Evolutionary conservation across 2,888 invertebrate species (phyloP).

Genomic region (Diarsia dahlii): DNA sequence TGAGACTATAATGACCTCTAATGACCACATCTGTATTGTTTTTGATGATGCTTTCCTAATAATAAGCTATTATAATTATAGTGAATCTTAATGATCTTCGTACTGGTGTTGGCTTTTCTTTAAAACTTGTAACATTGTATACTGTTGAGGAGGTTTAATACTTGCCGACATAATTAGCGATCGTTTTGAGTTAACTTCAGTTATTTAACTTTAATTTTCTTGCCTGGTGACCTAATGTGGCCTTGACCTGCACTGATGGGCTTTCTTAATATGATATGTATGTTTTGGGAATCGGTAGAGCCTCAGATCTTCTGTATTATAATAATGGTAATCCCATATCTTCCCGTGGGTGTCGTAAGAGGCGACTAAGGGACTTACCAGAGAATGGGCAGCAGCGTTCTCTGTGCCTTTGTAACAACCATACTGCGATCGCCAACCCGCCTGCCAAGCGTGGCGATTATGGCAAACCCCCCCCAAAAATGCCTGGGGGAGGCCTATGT

Average conservation of each 20-base stretch:
- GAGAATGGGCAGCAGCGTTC: too few species aligned
- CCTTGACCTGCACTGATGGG: conserved; percentile 54
- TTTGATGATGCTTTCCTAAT: not conserved
- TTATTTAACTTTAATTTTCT: conserved; percentile 49
- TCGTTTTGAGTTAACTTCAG: conserved; percentile 34
- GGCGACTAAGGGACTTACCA: too few species aligned
- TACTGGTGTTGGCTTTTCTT: conserved; percentile 11
- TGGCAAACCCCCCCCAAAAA: too few species aligned
- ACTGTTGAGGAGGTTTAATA: conserved; percentile 32
- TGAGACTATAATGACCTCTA: not conserved
- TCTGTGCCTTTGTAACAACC: too few species aligned
- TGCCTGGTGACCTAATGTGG: conserved; percentile 37
- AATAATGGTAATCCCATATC: too few species aligned
- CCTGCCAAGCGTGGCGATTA: too few species aligned
- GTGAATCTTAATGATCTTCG: conserved; percentile 13
- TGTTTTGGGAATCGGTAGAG: too few species aligned
- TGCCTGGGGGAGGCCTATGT: too few species aligned
- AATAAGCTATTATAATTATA: not conserved
- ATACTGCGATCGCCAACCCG: too few species aligned
- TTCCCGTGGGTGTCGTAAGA: too few species aligned
- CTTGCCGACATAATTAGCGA: conserved; percentile 36
- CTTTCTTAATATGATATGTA: too few species aligned
- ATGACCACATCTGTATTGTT: conserved; percentile 7
- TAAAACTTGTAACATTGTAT: not conserved
- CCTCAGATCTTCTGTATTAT: too few species aligned